Evolutionary conservation across 2,797 vertebrate species (phyloP).

Genomic region (Eupleurogrammus muticus): DNA sequence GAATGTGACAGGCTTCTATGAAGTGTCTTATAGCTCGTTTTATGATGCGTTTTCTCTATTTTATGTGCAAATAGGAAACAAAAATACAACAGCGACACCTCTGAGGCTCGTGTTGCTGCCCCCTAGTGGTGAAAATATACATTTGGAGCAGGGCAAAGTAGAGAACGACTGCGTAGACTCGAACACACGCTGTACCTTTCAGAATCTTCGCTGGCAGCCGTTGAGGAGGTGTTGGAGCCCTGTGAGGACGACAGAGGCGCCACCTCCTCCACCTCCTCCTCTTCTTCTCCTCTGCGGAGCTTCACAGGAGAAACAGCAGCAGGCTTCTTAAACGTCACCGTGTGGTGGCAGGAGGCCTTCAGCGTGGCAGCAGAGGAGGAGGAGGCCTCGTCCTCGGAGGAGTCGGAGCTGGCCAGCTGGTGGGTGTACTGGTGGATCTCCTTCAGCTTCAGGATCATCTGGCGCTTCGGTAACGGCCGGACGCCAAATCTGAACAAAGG

Average conservation of each 20-base stretch:
- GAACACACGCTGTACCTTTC: slow-evolving; percentile 83
- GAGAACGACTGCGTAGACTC: too few species aligned
- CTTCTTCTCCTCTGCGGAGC: slow-evolving; percentile 23
- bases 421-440: slow-evolving; percentile 99
- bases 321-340: slow-evolving; percentile 73
- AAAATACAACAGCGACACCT: too few species aligned
- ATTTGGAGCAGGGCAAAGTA: too few species aligned
- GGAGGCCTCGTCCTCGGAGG: slow-evolving; percentile 79
- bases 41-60: too few species aligned
- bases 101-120: too few species aligned
- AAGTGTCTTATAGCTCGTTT: too few species aligned
- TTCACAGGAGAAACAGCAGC: slow-evolving; percentile 49
- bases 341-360: slow-evolving; percentile 33
- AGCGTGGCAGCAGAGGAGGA: slow-evolving; percentile 4
- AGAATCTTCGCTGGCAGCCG: slow-evolving; percentile 84
- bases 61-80: too few species aligned
- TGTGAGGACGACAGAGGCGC: slow-evolving; percentile 83
- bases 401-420: slow-evolving; percentile 86
- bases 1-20: too few species aligned
- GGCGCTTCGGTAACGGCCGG: slow-evolving; percentile 91
- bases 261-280: slow-evolving; percentile 46
- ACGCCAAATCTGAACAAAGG: slow-evolving; percentile 92
- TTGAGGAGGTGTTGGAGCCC: slow-evolving; percentile 84
- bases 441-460: slow-evolving; percentile 97
- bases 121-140: too few species aligned